Evolutionary conservation across 1,140 invertebrate genomes (phyloP), one percentile per base, ranked within the genome.

Genomic region (Drosophila parvula): DNA sequence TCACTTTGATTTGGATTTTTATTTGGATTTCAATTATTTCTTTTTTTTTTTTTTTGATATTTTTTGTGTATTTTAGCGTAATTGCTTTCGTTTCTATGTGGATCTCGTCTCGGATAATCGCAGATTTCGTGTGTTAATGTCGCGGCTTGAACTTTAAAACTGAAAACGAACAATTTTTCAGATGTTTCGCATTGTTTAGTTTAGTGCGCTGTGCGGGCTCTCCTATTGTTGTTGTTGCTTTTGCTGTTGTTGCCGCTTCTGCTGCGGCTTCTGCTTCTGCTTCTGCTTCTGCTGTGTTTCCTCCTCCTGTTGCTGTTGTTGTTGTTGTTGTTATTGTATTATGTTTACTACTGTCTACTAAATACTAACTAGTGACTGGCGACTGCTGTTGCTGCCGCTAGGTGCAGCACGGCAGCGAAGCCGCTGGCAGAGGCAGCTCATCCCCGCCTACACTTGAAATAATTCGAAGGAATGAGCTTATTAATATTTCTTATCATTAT

Each of bases 61-160:
- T 16, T 34, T 53, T 50, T 32, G 51, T 45, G 47, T 59, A 38
- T 2, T 4, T 34, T 12, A 14, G 12, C 12, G 38, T 40, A 51
- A 55, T 55, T 38, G 12, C 51, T 38, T 9, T 32, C 16, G 30
- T 3, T 22, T 22, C 22, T 22, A 22, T 22, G 22, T 22, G 22
- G 22, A 22, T 22, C 22, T 3, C 22, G 22, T 22, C 77, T 53
- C 77, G 79, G 83, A 89, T 88, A 78, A 89, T 88, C 80, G 68
- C 73, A 77, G 74, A 78, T 80, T 89, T 88, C 69, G 85, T 89
- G 84, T 89, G 84, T 64, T 89, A 89, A 90, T 90, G 84, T 89
- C 81, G 84, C 84, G 85, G 84, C 84, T 89, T 89, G 84, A 89
- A 89, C 80, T 89, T 89, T 89, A 89, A 89, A 89, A 89, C 84